Percentiles rank a stretch among this genome's conserved stretches.
phyloP scores from a whole-genome alignment of 2,888 invertebrate species.

The Chirona hameri region DNA sequence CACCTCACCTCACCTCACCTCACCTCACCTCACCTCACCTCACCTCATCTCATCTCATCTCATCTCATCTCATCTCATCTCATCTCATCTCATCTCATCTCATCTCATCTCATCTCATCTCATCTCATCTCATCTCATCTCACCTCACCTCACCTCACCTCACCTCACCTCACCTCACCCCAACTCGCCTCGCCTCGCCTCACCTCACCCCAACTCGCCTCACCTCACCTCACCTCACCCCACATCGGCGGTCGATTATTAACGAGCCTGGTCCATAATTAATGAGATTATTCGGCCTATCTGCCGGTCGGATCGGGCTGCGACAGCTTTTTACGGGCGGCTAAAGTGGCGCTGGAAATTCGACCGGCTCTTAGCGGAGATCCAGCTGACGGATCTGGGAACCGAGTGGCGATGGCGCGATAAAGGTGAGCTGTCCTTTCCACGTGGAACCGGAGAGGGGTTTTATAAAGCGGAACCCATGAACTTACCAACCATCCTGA shows the following conservation, averaged over 20 bases:
- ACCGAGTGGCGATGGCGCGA: not conserved
- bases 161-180: no score
- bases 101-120: no score
- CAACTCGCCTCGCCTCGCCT: not conserved
- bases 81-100: not conserved
- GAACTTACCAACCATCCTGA: no score
- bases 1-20: not conserved
- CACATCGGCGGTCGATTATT: not conserved
- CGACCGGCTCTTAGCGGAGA: not conserved
- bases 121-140: not conserved
- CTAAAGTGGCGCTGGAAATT: not conserved
- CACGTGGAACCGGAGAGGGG: not conserved
- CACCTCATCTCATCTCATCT: not conserved
- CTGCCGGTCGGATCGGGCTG: not conserved
- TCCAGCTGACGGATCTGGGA: not conserved
- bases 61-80: no score
- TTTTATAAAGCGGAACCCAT: not conserved
- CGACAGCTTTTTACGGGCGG: conserved; percentile 6
- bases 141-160: not conserved
- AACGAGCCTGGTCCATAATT: conserved; percentile 6
- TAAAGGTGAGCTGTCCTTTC: not conserved
- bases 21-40: no score
- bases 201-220: not conserved
- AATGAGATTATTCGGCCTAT: conserved; percentile 6
- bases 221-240: no score